Conservation (phyloP, 2,797 vertebrate genomes). For the Coregonus sp. region DNA sequence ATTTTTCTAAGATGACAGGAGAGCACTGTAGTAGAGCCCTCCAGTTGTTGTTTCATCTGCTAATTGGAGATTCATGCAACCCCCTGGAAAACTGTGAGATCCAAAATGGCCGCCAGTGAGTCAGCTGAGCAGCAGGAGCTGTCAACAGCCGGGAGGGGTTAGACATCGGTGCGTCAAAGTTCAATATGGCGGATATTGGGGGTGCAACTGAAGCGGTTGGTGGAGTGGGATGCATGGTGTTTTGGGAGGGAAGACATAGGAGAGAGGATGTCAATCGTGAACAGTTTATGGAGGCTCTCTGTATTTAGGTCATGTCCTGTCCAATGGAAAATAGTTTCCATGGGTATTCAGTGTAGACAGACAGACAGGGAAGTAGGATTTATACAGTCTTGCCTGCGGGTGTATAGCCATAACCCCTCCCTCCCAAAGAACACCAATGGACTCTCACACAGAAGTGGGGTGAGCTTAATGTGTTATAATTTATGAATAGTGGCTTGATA, state of each 20-base stretch:
- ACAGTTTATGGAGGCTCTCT: neutral
- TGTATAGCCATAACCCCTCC: neutral
- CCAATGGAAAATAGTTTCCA: slow-evolving; percentile 1
- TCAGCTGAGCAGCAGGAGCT: neutral
- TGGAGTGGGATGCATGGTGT: neutral
- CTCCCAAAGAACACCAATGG: neutral
- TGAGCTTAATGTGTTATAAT: neutral
- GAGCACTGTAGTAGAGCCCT: neutral
- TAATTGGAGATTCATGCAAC: slow-evolving; percentile 3
- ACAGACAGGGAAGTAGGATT: neutral
- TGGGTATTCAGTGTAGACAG: neutral
- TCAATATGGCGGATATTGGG: neutral
- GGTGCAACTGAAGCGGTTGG: neutral
- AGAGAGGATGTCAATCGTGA: neutral
- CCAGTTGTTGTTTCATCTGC: slow-evolving; percentile 2
- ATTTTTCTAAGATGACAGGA: neutral
- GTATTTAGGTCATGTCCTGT: neutral
- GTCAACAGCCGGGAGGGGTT: neutral
- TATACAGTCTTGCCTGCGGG: neutral
- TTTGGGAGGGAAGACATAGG: neutral
- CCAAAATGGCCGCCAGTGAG: slow-evolving; percentile 2
- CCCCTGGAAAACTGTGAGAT: neutral
- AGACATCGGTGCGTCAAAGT: neutral
- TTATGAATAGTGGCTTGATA: neutral
- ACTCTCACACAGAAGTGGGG: neutral